A percentile compares a stretch with the other conserved stretches of the same genome.
Conservation (phyloP, 1,140 invertebrate genomes). For the Drosophila pachea region DNA sequence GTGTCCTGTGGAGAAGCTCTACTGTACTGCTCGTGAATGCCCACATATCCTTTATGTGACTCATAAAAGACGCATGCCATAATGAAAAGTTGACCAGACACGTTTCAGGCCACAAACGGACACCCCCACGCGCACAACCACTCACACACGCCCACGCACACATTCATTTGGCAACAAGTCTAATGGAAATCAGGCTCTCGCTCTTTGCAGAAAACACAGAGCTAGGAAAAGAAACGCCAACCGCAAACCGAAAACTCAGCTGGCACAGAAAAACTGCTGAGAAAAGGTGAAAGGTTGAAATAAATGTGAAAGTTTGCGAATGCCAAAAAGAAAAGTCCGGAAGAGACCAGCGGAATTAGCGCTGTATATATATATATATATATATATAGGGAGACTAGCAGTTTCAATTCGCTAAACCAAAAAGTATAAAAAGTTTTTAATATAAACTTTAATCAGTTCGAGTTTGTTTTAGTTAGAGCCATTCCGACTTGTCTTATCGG, state of each 20-base stretch:
- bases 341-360: background rate
- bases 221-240: conserved; percentile 5
- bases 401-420: background rate
- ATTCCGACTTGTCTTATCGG: conserved; percentile 32
- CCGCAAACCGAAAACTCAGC: conserved; percentile 5
- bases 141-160: conserved; percentile 5
- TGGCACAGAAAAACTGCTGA: background rate
- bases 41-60: conserved; percentile 3
- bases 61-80: conserved; percentile 7
- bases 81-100: conserved; percentile 16
- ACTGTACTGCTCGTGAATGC: background rate
- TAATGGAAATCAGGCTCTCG: background rate
- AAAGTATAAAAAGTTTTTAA: conserved; percentile 1
- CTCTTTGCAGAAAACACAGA: conserved; percentile 4
- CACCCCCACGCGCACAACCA: too few relatives aligned
- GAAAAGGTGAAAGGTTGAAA: conserved; percentile 18
- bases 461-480: conserved; percentile 9
- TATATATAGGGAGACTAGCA: background rate
- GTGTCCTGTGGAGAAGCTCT: background rate
- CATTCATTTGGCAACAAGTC: conserved; percentile 10
- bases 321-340: conserved; percentile 5
- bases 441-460: conserved; percentile 30
- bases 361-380: background rate
- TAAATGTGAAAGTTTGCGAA: conserved; percentile 4
- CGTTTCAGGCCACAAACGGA: background rate